These are phyloP conservation scores for Drosophila formosana DNA, from an alignment of 2,888 invertebrate species.

Conservation along the genomic window DNA sequence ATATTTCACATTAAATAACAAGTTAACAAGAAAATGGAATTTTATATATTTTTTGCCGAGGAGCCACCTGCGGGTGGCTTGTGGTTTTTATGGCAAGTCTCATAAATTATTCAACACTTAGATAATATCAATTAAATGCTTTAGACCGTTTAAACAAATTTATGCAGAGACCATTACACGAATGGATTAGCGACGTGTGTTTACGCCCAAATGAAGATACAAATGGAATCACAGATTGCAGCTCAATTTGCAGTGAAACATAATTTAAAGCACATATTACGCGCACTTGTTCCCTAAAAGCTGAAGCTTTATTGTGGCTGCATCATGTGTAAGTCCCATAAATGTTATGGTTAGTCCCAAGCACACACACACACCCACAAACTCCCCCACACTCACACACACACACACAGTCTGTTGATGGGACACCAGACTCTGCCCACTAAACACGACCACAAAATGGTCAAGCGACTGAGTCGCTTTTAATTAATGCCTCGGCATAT, in stretches of 20 bases:
- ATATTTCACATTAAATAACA: no score
- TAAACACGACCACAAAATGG: conserved; percentile 61
- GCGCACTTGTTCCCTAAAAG: conserved; percentile 33
- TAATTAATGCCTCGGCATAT: conserved; percentile 72
- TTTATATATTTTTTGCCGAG: no score
- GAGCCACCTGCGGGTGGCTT: no score
- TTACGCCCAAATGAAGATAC: not conserved
- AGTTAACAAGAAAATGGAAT: no score
- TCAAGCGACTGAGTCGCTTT: conserved; percentile 64
- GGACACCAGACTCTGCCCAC: conserved; percentile 25
- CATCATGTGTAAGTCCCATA: conserved; percentile 50
- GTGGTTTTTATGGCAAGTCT: not conserved
- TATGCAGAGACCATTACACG: conserved; percentile 6
- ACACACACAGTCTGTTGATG: not conserved
- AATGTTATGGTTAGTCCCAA: conserved; percentile 46
- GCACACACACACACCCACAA: not conserved
- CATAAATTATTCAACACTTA: conserved; percentile 7
- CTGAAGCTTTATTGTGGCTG: conserved; percentile 19
- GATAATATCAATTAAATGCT: conserved; percentile 9
- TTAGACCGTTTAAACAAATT: not conserved
- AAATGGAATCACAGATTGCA: conserved; percentile 24
- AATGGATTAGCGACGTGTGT: conserved; percentile 18
- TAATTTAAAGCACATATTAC: conserved; percentile 55
- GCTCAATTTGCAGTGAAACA: conserved; percentile 16
- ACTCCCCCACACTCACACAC: not conserved